A percentile compares a stretch with the other conserved stretches of the same genome.
Conservation (phyloP, 2,888 invertebrate species). For the Drosophila prostipennis region DNA sequence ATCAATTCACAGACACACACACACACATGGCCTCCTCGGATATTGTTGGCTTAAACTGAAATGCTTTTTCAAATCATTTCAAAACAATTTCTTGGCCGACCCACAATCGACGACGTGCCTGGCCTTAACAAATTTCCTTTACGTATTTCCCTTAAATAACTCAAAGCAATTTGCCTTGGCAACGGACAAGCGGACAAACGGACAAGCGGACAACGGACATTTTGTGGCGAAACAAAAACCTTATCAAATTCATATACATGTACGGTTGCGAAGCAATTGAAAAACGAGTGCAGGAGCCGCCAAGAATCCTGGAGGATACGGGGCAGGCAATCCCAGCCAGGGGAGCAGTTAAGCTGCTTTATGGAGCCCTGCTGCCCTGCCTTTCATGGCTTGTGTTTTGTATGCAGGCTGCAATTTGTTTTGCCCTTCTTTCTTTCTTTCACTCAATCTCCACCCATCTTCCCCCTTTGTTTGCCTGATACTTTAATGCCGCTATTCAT, state of each 20-base stretch:
- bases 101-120: constrained; percentile 50
- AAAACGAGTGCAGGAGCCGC: constrained; percentile 6
- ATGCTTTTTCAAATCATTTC: constrained; percentile 46
- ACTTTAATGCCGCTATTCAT: constrained; percentile 74
- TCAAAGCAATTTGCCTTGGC: constrained; percentile 56
- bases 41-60: constrained; percentile 42
- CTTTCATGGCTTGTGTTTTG: constrained; percentile 48
- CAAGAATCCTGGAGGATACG: constrained; percentile 3
- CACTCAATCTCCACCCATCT: neutral
- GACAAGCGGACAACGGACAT: constrained; percentile 3
- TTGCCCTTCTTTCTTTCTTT: constrained; percentile 33
- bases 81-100: constrained; percentile 35
- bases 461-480: constrained; percentile 50
- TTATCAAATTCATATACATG: constrained; percentile 64
- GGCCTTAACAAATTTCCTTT: constrained; percentile 46
- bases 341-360: constrained; percentile 51
- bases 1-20: constrained; percentile 19
- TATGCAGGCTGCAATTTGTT: constrained; percentile 71
- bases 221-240: constrained; percentile 54
- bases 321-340: constrained; percentile 1
- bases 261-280: constrained; percentile 20
- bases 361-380: constrained; percentile 11
- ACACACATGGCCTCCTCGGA: constrained; percentile 4
- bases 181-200: constrained; percentile 13
- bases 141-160: constrained; percentile 49